These are phyloP conservation scores for Gonocerus acuteangulatus DNA, from an alignment of 2,888 invertebrate species.

Conservation along the genomic window DNA sequence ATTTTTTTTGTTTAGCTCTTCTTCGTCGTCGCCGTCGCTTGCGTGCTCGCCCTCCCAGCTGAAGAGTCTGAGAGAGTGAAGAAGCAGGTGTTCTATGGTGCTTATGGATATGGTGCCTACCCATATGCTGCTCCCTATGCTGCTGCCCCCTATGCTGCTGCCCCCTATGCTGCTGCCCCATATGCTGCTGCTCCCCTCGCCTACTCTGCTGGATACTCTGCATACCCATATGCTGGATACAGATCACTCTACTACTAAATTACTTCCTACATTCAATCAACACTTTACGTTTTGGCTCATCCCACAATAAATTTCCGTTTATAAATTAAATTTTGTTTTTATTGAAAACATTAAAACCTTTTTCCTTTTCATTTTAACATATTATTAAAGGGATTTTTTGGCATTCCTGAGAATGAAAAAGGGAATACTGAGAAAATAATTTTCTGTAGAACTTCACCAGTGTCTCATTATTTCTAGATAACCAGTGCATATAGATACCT, in stretches of 20 bases:
- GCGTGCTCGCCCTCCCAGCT: conserved; percentile 30
- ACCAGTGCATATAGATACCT: too few relatives aligned
- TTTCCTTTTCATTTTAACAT: too few relatives aligned
- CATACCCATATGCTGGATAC: conserved; percentile 1
- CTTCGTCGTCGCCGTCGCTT: conserved; percentile 34
- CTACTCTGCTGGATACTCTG: conserved; percentile 24
- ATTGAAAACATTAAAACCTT: too few relatives aligned
- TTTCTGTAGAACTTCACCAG: too few relatives aligned
- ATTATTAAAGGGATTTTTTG: too few relatives aligned
- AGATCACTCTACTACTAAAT: background rate
- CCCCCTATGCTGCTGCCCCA: conserved; percentile 16
- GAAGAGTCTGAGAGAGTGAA: conserved; percentile 31
- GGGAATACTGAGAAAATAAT: too few relatives aligned
- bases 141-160: conserved; percentile 24
- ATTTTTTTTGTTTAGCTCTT: conserved; percentile 31
- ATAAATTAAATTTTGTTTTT: too few relatives aligned
- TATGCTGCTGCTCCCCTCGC: background rate
- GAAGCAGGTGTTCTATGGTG: conserved; percentile 32
- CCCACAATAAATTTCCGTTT: too few relatives aligned
- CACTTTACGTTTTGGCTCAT: too few relatives aligned
- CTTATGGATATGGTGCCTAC: conserved; percentile 25
- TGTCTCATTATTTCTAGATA: too few relatives aligned
- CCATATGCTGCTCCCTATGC: conserved; percentile 30
- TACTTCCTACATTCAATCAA: too few relatives aligned
- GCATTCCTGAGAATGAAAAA: too few relatives aligned